Base-by-base conservation (phyloP, 2,888 invertebrate genomes). In the Eilema griseolum region DNA sequence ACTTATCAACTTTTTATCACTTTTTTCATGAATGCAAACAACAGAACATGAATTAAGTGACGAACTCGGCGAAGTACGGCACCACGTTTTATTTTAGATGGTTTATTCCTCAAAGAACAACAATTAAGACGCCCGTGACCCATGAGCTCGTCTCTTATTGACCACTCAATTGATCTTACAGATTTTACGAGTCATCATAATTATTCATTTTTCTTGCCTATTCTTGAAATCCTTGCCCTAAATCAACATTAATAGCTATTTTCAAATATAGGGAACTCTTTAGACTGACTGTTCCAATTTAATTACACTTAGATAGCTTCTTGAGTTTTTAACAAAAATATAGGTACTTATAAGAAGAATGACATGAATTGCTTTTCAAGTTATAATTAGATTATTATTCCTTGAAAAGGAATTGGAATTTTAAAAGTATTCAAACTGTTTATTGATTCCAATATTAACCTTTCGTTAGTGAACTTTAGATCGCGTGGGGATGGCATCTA, bases 111-210 rank as follows among this genome's bases (percentile, higher is more conserved):
- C 74, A 82, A 83, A 86, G 86, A 82, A 81, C 84, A 88, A 84
- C 87, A 93, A 93, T 93, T 91, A 90, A 86, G 84, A 82, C 85
- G 91, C 84, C 92, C 92, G 84, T 93, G 94, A 93, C 94, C 94
- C 86, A 81, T 85, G 88, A 85, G 88, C 87, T 86, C 90, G 89
- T 87, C 89, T 89, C 90, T 89, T 89, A 91, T 92, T 92, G 91
- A 90, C 90, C 90, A 90, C 81, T 88, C 90, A 94, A 93, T 94
- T 93, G 91, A 90, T 90, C 89, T 88, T 89, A 86, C 84, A 87
- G 90, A 91, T 92, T 92, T 81, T 91, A 86, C 82, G 85, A 86
- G 85, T 82, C 80, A 80, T 81, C 81, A 74, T 80, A 84, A 86
- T 87, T 81, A 79, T 79, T 76, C 69, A 77, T 72, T 71, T 78